Conservation (phyloP, 2,797 vertebrate species). For the Lacerta agilis region DNA sequence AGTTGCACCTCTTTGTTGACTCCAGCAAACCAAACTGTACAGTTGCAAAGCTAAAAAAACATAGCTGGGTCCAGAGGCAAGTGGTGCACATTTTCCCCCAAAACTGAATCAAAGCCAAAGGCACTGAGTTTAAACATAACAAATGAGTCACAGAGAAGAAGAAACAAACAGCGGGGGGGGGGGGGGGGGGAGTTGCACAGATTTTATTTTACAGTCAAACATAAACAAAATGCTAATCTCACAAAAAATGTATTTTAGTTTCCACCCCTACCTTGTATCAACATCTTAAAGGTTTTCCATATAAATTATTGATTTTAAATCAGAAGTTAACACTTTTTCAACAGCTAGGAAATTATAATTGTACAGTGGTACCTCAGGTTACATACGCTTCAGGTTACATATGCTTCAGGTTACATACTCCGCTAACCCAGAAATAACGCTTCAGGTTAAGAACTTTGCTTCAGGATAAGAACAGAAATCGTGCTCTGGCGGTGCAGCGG, state of each 20-base stretch:
- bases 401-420: too few species aligned
- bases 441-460: too few species aligned
- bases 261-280: background rate
- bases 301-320: slow-evolving; percentile 22
- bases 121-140: background rate
- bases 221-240: background rate
- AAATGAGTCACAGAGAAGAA: background rate
- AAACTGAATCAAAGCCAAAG: background rate
- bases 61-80: background rate
- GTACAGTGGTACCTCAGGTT: too few species aligned
- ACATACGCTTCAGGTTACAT: too few species aligned
- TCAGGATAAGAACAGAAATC: too few species aligned
- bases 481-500: too few species aligned
- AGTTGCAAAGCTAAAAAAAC: background rate
- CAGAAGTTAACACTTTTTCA: background rate
- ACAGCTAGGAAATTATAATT: too few species aligned
- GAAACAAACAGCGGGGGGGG: background rate
- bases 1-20: background rate
- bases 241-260: background rate
- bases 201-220: background rate
- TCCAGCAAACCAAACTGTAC: background rate
- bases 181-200: background rate
- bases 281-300: slow-evolving; percentile 1
- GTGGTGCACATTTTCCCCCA: background rate
- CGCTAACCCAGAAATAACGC: too few species aligned